These are phyloP conservation scores for Charadrius vociferus DNA, from an alignment of 2,113 vertebrate species.

Conservation along the genomic window DNA sequence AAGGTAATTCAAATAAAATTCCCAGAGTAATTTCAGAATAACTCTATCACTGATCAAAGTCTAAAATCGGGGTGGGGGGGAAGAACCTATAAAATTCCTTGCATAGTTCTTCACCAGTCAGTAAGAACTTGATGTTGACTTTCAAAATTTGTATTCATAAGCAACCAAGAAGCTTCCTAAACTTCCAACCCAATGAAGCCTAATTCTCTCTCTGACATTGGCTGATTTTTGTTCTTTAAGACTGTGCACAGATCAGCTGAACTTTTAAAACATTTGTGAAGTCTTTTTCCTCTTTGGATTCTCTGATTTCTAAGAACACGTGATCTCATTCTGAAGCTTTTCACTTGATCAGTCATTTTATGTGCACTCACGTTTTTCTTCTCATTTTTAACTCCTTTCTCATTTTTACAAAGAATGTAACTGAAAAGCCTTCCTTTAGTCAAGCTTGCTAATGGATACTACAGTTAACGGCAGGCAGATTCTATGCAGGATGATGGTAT, in stretches of 20 bases:
- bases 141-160: neutral
- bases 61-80: rapidly evolving
- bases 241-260: neutral
- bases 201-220: neutral
- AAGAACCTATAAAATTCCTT: rapidly evolving
- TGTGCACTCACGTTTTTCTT: neutral
- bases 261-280: neutral
- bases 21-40: neutral
- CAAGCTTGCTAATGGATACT: neutral
- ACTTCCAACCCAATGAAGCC: neutral
- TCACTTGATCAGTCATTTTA: neutral
- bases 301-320: neutral
- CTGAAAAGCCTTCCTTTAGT: neutral
- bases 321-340: neutral
- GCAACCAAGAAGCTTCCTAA: neutral
- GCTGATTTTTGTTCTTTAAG: neutral
- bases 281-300: neutral
- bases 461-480: neutral
- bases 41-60: neutral
- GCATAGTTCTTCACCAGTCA: neutral
- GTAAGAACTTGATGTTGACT: neutral
- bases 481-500: neutral
- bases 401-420: neutral
- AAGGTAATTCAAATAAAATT: neutral
- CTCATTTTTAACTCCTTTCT: neutral